Percentiles rank a stretch among this genome's conserved stretches.
These are phyloP conservation scores for Lacerta viridis DNA, from an alignment of 2,797 vertebrate genomes.

Conservation along the genomic window DNA sequence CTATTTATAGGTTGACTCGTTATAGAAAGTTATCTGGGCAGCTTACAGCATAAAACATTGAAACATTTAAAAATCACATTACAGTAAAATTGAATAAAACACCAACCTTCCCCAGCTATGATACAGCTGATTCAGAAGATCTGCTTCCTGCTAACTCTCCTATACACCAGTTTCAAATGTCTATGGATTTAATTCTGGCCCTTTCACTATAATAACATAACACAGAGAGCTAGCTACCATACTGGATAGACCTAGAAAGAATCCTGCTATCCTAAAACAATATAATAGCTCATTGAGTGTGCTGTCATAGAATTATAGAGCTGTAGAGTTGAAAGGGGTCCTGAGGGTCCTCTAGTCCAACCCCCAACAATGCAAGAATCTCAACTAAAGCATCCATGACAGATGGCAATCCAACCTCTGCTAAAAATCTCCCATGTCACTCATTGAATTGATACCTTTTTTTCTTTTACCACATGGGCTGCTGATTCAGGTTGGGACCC, in stretches of 20 bases:
- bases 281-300: neutral
- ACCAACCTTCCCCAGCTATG: neutral
- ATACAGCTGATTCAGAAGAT: slow-evolving; percentile 14
- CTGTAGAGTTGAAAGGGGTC: too few species aligned
- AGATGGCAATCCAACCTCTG: too few species aligned
- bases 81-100: slow-evolving; percentile 8
- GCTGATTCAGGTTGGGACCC: neutral
- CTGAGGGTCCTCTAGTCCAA: too few species aligned
- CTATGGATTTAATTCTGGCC: neutral
- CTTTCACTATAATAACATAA: neutral
- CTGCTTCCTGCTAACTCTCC: neutral
- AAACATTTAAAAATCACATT: neutral
- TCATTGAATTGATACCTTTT: too few species aligned
- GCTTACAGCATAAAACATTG: neutral
- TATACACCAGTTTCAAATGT: neutral
- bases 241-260: neutral
- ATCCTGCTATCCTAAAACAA: neutral
- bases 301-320: too few species aligned
- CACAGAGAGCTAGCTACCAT: slow-evolving; percentile 1
- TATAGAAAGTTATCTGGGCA: neutral
- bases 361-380: too few species aligned
- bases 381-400: too few species aligned
- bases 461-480: neutral
- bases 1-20: neutral
- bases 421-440: neutral